Evolutionary conservation across 2,113 vertebrate species (phyloP), one percentile per base, ranked within the genome.

Genomic region (Oncorhynchus clarkii): DNA sequence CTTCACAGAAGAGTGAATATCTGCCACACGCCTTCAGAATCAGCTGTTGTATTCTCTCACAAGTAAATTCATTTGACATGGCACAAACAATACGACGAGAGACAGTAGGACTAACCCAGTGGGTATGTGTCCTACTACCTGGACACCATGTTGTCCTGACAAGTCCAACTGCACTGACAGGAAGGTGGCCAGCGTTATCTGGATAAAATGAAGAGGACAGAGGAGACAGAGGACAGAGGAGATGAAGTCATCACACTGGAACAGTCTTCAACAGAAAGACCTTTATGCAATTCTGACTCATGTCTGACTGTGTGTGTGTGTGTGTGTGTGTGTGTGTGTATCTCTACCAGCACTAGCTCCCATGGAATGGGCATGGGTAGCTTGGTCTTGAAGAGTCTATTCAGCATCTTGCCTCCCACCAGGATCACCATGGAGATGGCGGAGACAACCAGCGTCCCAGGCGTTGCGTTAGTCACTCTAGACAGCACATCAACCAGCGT

Each of bases 101-200:
- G 31, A 54, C 39, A 75, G 49, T 39, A 6, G 11, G 49, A 68
- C 92, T 93, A 39, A 96, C 94, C 94, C 93, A 0, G 85, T 80
- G n/a, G 95, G 93, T 78, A 95, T 94, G n/a, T 81, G 12, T 22
- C 93, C 94, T 77, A 96, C 94, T 3, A 93, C 81, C 0, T 91
- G 89, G 77, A 95, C 84, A 2, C 70, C 67, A 78, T 92, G 94
- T 18, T 64, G 88, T 5, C 27, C 3, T 0, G 86, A 78, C 69
- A 96, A 89, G 48, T 82, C 67, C 5, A 84, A 82, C 0, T 91
- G 90, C 0, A 91, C 93, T 51, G 93, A 94, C 77, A 95, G 92
- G 59, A 89, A 90, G 0, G 94, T 95, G 78, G 94, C 93, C 66
- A 93, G 57, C 0, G 95, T 90, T 75, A 95, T 92, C 95, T 95